Percentiles rank a stretch among this genome's conserved stretches.
These are phyloP conservation scores for Reinhardtius hippoglossoides DNA, from an alignment of 2,113 vertebrate species.

Conservation along the genomic window DNA sequence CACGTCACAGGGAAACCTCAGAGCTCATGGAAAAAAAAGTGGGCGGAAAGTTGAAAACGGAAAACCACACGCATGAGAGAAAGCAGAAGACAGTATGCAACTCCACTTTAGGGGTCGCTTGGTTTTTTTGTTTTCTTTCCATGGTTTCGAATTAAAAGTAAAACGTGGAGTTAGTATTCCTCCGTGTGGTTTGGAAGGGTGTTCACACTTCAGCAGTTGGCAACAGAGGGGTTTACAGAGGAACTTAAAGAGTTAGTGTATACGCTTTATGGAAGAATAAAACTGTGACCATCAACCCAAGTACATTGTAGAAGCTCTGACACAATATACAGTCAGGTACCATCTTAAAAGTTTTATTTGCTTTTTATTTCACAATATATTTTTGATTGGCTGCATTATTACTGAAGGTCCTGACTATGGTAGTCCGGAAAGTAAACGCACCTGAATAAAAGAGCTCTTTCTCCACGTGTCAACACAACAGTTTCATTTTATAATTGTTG, in stretches of 20 bases:
- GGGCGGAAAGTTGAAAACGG: conserved; percentile 48
- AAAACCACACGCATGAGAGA: conserved; percentile 32
- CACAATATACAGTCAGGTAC: not conserved
- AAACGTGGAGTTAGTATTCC: not conserved
- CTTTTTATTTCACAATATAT: not conserved
- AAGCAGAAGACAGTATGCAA: conserved; percentile 40
- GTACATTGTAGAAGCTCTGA: no score
- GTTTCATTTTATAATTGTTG: not conserved
- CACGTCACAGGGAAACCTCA: conserved; percentile 29
- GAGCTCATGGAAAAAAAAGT: conserved; percentile 14
- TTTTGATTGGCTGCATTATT: not conserved
- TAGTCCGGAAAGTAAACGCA: not conserved
- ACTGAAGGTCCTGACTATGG: not conserved
- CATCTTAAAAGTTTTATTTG: not conserved
- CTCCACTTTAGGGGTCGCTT: not conserved
- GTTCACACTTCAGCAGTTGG: not conserved
- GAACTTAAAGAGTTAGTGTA: conserved; percentile 3
- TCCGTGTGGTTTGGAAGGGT: not conserved
- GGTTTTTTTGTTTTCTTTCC: not conserved
- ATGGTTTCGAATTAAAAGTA: not conserved
- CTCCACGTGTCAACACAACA: not conserved
- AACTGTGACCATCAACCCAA: not conserved
- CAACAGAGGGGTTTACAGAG: not conserved
- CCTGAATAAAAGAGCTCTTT: not conserved
- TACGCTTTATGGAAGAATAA: not conserved